Evolutionary conservation across 2,797 vertebrate genomes (phyloP).

Genomic region (Rhinogobio ventralis): DNA sequence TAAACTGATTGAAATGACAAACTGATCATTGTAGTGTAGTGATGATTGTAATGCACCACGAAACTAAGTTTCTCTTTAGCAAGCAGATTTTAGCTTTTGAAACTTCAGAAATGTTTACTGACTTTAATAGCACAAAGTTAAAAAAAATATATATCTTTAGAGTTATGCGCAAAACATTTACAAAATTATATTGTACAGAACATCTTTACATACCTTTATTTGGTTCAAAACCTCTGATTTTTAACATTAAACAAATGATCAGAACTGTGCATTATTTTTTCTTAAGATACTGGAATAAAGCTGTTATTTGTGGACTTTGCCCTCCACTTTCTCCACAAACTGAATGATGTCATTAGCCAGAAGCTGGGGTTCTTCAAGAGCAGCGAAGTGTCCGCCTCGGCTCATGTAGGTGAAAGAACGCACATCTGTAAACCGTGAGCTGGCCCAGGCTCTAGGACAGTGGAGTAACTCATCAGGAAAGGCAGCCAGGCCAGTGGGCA

Average conservation of each 20-base stretch:
- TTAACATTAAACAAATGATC: background rate
- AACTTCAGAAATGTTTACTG: background rate
- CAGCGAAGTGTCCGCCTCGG: slow-evolving; percentile 87
- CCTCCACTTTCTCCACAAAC: slow-evolving; percentile 85
- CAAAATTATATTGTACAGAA: background rate
- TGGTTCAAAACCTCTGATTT: background rate
- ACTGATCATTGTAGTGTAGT: background rate
- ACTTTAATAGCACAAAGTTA: background rate
- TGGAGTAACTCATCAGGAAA: slow-evolving; percentile 83
- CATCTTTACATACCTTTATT: background rate
- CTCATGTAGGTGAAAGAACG: slow-evolving; percentile 82
- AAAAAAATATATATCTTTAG: background rate
- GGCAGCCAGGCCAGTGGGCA: slow-evolving; percentile 85
- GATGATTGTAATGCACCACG: background rate
- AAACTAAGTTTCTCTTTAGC: background rate
- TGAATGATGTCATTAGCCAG: slow-evolving; percentile 81
- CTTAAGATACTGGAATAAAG: background rate
- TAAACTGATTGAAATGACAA: background rate
- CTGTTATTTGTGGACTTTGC: slow-evolving; percentile 45
- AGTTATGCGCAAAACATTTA: background rate
- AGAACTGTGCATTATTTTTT: slow-evolving; percentile 1
- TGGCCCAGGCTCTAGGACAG: slow-evolving; percentile 77
- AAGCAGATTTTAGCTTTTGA: background rate
- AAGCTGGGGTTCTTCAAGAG: slow-evolving; percentile 86
- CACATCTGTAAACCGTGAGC: slow-evolving; percentile 74